phyloP scores from a whole-genome alignment of 2,888 invertebrate species.

The Drosophila villosipedis region DNA sequence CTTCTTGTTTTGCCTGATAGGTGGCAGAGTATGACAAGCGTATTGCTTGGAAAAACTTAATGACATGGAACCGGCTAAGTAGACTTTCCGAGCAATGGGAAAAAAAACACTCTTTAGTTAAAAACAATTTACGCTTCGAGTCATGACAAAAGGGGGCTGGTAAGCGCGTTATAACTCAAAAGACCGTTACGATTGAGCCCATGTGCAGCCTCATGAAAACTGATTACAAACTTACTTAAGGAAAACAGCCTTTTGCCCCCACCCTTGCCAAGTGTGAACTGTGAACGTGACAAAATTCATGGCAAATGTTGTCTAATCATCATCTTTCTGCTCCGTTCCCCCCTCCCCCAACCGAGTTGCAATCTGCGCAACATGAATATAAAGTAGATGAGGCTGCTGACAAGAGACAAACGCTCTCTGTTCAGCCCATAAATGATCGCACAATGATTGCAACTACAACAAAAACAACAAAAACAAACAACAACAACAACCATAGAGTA shows the following conservation, averaged over 20 bases:
- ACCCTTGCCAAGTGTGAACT: slow-evolving; percentile 41
- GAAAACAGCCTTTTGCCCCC: neutral
- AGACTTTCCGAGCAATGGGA: slow-evolving; percentile 21
- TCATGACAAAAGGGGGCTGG: slow-evolving; percentile 22
- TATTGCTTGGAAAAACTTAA: slow-evolving; percentile 62
- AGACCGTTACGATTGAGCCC: slow-evolving; percentile 46
- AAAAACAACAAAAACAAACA: slow-evolving; percentile 3
- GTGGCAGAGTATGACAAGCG: slow-evolving; percentile 60
- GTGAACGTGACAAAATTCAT: slow-evolving; percentile 69
- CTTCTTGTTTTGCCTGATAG: slow-evolving; percentile 17
- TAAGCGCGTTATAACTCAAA: slow-evolving; percentile 55
- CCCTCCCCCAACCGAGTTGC: slow-evolving; percentile 11
- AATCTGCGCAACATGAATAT: slow-evolving; percentile 64
- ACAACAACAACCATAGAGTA: slow-evolving; percentile 8
- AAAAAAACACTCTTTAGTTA: slow-evolving; percentile 22
- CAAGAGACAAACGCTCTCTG: slow-evolving; percentile 36
- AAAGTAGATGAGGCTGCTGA: slow-evolving; percentile 54
- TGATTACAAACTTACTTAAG: slow-evolving; percentile 42
- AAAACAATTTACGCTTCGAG: slow-evolving; percentile 31
- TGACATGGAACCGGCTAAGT: slow-evolving; percentile 64
- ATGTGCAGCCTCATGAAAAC: slow-evolving; percentile 61
- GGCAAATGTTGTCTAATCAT: slow-evolving; percentile 70
- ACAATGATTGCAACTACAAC: slow-evolving; percentile 59
- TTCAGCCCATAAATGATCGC: slow-evolving; percentile 52
- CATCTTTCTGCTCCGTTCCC: slow-evolving; percentile 13